Evolutionary conservation across 92 coral and sea anemone genomes (phyloP).

Genomic region (Paramuricea clavata): DNA sequence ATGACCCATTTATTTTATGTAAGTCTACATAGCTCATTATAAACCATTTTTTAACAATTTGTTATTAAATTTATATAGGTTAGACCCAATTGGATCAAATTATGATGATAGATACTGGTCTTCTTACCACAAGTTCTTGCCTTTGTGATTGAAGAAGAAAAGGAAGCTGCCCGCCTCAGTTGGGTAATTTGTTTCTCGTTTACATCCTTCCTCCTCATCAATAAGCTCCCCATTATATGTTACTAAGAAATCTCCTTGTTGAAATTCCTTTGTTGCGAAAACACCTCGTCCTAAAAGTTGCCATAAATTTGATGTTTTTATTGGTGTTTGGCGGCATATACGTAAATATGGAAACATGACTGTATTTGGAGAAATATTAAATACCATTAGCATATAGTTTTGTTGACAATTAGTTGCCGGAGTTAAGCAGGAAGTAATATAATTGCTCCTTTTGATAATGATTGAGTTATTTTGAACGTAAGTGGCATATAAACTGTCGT

Average conservation of each 20-base stretch:
- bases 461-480: too few relatives aligned
- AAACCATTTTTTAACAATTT: not conserved
- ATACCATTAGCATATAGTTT: too few relatives aligned
- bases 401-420: too few relatives aligned
- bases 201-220: not conserved
- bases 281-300: constrained; percentile 36
- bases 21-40: too few relatives aligned
- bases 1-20: too few relatives aligned
- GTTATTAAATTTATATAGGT: not conserved
- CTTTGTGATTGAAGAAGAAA: constrained; percentile 21
- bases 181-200: constrained; percentile 27
- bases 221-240: constrained; percentile 30
- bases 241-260: constrained; percentile 28
- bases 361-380: too few relatives aligned
- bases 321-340: not conserved
- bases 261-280: constrained; percentile 15
- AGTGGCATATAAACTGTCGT: too few relatives aligned
- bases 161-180: constrained; percentile 48
- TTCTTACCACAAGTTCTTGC: constrained; percentile 31
- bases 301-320: not conserved
- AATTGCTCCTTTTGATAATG: too few relatives aligned
- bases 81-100: not conserved
- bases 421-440: too few relatives aligned
- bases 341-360: too few relatives aligned
- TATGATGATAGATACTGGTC: not conserved